Evolutionary conservation across 2,113 vertebrate species (phyloP).

Genomic region (Daphoenositta chrysoptera): DNA sequence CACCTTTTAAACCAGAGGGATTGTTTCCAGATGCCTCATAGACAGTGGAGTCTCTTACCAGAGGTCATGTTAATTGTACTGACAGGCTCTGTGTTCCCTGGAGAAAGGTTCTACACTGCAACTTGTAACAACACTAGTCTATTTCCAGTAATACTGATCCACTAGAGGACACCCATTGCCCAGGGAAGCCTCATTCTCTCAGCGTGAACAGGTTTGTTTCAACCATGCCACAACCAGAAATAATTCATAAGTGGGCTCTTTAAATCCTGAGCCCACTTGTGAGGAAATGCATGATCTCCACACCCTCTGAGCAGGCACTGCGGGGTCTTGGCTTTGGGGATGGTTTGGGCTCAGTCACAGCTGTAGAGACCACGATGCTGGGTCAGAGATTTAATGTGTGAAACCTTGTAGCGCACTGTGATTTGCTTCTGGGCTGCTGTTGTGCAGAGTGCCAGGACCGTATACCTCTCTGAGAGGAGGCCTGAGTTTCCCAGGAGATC

Average conservation of each 20-base stretch:
- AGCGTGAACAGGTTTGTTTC: not conserved
- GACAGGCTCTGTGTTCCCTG: not conserved
- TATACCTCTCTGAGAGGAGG: not conserved
- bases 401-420: fast-evolving
- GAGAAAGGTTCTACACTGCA: not conserved
- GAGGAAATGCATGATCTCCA: fast-evolving
- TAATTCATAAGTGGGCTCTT: not conserved
- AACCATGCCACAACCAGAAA: not conserved
- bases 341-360: fast-evolving
- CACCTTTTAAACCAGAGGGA: not conserved
- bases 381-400: not conserved
- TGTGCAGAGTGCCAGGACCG: fast-evolving
- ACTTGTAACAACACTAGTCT: not conserved
- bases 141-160: not conserved
- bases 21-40: not conserved
- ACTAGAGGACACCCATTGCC: not conserved
- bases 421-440: not conserved
- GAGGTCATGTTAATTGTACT: not conserved
- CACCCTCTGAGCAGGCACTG: not conserved
- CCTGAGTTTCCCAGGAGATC: fast-evolving
- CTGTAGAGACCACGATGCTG: not conserved
- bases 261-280: not conserved
- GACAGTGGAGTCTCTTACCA: not conserved
- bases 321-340: fast-evolving
- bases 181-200: not conserved